phyloP scores from a whole-genome alignment of 2,113 vertebrate genomes.

The Crotophaga sulcirostris region DNA sequence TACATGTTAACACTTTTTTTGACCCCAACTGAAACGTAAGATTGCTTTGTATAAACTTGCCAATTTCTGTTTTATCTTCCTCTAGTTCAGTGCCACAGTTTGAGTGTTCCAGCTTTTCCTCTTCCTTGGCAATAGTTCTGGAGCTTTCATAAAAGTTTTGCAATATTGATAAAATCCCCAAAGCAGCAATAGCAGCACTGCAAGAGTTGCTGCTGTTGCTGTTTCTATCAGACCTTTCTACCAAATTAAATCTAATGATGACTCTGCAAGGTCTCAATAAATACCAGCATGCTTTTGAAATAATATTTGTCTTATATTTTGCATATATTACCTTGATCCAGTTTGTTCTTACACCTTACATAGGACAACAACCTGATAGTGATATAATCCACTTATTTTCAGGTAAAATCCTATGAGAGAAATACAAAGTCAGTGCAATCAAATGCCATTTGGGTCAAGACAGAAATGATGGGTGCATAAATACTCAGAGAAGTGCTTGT shows the following conservation, averaged over 20 bases:
- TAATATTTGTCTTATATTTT: conserved; percentile 25
- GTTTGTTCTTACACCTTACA: background rate
- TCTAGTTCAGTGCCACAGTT: background rate
- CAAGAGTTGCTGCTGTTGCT: background rate
- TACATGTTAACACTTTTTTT: background rate
- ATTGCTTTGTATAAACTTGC: background rate
- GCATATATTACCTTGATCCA: background rate
- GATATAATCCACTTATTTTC: background rate
- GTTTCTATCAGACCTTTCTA: background rate
- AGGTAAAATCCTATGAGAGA: background rate
- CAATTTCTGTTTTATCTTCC: background rate
- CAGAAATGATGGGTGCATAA: background rate
- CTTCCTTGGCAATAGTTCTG: background rate
- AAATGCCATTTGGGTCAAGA: background rate
- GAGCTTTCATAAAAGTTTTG: background rate
- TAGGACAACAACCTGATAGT: background rate
- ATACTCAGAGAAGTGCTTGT: background rate
- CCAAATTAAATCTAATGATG: background rate
- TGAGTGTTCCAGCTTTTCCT: background rate
- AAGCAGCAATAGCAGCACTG: background rate
- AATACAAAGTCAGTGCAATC: background rate
- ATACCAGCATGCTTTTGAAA: conserved; percentile 37
- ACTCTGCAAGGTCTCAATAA: conserved; percentile 11
- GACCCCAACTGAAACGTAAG: background rate
- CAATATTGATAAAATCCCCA: conserved; percentile 6